Conservation (phyloP, 2,797 vertebrate genomes). For the Danio jaintianensis region DNA sequence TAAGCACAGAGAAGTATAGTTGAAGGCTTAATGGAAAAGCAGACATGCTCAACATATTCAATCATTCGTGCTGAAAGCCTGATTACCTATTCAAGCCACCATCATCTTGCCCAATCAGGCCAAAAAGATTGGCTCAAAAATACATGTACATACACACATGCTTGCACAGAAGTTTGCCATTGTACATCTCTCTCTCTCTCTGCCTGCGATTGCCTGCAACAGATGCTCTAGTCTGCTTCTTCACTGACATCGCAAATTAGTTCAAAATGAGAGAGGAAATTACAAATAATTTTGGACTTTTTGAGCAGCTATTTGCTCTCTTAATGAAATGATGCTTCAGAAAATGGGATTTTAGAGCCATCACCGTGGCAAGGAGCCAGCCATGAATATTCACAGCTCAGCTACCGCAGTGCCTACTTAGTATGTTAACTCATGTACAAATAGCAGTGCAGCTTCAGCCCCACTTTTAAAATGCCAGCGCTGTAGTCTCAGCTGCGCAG, state of each 20-base stretch:
- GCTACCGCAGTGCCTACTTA: constrained; percentile 59
- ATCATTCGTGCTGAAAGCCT: constrained; percentile 9
- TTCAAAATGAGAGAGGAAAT: constrained; percentile 65
- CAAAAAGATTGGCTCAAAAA: constrained; percentile 26
- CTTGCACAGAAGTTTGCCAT: constrained; percentile 7
- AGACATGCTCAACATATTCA: background rate
- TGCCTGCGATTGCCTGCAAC: constrained; percentile 33
- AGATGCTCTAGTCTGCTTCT: constrained; percentile 43
- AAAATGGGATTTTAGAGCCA: constrained; percentile 56
- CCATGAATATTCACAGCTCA: constrained; percentile 69
- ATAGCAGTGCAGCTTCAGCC: constrained; percentile 25
- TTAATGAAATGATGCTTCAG: constrained; percentile 68
- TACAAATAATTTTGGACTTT: constrained; percentile 58
- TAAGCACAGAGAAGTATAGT: background rate
- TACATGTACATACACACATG: constrained; percentile 6
- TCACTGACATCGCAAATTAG: constrained; percentile 67
- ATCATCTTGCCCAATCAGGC: constrained; percentile 53
- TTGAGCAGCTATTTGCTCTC: constrained; percentile 45
- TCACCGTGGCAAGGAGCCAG: constrained; percentile 43
- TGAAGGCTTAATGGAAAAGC: background rate
- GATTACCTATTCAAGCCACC: constrained; percentile 64
- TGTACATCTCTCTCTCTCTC: background rate
- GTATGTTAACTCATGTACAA: constrained; percentile 59
- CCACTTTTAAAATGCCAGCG: constrained; percentile 45
- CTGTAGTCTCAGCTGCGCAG: constrained; percentile 46